Conservation (phyloP, 2,888 invertebrate genomes). For the Strigamia maritima region DNA sequence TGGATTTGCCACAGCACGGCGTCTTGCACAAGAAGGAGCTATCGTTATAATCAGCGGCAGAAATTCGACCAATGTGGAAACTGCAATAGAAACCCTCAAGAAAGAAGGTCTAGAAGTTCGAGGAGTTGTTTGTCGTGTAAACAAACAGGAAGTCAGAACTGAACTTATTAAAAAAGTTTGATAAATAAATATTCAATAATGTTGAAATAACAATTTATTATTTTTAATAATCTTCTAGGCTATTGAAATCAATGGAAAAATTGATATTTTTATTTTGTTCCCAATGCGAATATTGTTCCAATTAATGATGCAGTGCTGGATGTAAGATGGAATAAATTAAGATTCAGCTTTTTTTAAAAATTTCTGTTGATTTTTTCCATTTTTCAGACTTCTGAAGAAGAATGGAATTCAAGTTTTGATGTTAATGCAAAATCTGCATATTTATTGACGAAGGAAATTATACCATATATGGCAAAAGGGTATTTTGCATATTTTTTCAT, state of each 20-base stretch:
- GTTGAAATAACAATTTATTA: too few relatives aligned
- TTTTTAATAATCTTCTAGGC: slow-evolving; percentile 57
- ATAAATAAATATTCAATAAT: slow-evolving; percentile 42
- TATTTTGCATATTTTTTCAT: too few relatives aligned
- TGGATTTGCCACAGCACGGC: slow-evolving; percentile 83
- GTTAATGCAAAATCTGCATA: slow-evolving; percentile 87
- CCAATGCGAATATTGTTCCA: slow-evolving; percentile 92
- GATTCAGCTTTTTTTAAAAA: neutral
- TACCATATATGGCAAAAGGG: slow-evolving; percentile 73
- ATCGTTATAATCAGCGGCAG: slow-evolving; percentile 87
- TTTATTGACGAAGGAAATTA: slow-evolving; percentile 79
- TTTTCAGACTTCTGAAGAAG: slow-evolving; percentile 44
- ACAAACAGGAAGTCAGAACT: slow-evolving; percentile 73
- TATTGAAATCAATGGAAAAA: slow-evolving; percentile 70
- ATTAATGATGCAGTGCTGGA: slow-evolving; percentile 66
- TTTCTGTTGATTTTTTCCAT: neutral
- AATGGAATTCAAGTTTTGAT: slow-evolving; percentile 96
- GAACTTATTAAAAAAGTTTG: slow-evolving; percentile 66
- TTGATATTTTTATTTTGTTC: slow-evolving; percentile 91
- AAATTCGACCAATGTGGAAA: slow-evolving; percentile 78
- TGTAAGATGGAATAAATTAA: slow-evolving; percentile 47
- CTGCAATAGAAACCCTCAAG: slow-evolving; percentile 68
- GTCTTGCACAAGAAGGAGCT: slow-evolving; percentile 85
- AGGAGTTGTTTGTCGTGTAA: slow-evolving; percentile 89
- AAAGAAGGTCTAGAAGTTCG: slow-evolving; percentile 68